Evolutionary conservation across 2,113 vertebrate genomes (phyloP), one percentile per base, ranked within the genome.

Genomic region (Hemiprocne comata): DNA sequence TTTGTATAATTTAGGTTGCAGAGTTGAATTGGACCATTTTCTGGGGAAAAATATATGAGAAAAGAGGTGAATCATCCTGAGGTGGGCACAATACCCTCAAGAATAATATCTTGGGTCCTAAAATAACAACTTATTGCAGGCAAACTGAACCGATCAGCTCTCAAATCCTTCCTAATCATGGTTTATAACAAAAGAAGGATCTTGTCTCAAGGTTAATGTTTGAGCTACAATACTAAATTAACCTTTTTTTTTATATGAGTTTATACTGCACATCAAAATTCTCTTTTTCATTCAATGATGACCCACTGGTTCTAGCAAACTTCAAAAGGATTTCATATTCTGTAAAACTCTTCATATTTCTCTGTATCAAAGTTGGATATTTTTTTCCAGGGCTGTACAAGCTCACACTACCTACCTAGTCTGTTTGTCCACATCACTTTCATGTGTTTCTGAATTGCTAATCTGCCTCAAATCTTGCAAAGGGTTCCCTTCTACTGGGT

Each of bases 301-400:
- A 70, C 64, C 85, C 79, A 70, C 34, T 95, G 83, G 70, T 96
- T 97, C 91, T 62, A 94, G 54, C 44, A 85, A 92, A 90, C 93
- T 96, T 96, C 90, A 94, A 92, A 87, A 94, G 53, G 81, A 95
- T 94, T 97, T 96, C 74, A 87, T 89, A 95, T 93, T 89, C 81
- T 81, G 25, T 92, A 86, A 88, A 95, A 92, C 76, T 75, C 38
- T 80, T 89, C 65, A 55, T 29, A 67, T 88, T 95, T 90, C 69
- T 89, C 72, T 81, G 13, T 94, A 95, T 94, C 95, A 89, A 84
- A 89, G 80, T 51, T 61, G 67, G 66, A 19, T 38, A 2, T 71
- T 48, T 87, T 94, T 87, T 90, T 67, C 23, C 65, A 60, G 33
- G 42, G 28, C 65, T 86, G 53, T 65, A 92, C 70, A 75, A 87